Evolutionary conservation across 1,140 invertebrate species (phyloP).

Genomic region (Rhopalosiphum maidis): DNA sequence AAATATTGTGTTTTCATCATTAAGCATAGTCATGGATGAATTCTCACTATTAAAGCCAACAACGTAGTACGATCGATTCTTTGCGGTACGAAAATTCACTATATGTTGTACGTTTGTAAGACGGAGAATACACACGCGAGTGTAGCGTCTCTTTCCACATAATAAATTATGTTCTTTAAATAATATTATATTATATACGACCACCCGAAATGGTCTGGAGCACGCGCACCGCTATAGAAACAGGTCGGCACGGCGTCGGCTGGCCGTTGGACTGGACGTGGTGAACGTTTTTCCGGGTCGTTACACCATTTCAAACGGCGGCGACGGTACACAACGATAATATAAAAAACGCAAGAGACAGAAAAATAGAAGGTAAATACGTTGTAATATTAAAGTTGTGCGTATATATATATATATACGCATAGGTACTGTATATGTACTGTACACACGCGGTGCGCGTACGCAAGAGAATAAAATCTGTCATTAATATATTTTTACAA

Average conservation of each 20-base stretch:
- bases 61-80: no score
- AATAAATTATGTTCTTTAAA: not conserved
- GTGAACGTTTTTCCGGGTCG: slow-evolving; percentile 15
- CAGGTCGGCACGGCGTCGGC: not conserved
- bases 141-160: not conserved
- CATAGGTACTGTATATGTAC: not conserved
- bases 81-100: no score
- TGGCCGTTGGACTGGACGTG: not conserved
- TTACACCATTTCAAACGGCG: not conserved
- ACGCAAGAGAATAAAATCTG: not conserved
- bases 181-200: not conserved
- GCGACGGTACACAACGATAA: not conserved
- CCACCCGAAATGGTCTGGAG: not conserved
- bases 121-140: no score
- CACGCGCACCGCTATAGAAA: not conserved
- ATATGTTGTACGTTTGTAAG: no score
- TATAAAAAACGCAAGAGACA: not conserved
- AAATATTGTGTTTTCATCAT: no score
- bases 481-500: slow-evolving; percentile 49
- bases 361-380: not conserved
- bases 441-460: not conserved
- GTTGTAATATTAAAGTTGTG: not conserved
- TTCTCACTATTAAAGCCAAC: no score
- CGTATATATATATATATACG: not conserved
- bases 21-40: no score